Evolutionary conservation across 1,140 invertebrate species (phyloP).

Genomic region (Conopomorpha cramerella): DNA sequence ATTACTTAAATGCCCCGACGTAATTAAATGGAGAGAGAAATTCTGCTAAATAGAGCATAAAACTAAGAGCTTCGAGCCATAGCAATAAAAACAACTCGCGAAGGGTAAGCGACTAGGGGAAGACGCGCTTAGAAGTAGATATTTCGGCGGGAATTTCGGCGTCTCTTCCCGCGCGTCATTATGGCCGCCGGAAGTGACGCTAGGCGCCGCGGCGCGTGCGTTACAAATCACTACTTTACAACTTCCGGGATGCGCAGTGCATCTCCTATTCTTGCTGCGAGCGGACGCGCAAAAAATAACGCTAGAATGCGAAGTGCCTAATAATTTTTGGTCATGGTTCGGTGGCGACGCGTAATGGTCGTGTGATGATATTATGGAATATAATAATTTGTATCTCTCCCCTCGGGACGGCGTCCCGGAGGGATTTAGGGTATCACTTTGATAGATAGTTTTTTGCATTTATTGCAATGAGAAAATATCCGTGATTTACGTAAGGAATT

Average conservation of each 20-base stretch:
- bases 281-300: conserved; percentile 35
- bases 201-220: conserved; percentile 52
- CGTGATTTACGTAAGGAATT: background rate
- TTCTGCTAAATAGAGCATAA: conserved; percentile 40
- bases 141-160: conserved; percentile 20
- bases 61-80: conserved; percentile 23
- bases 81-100: conserved; percentile 18
- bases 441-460: conserved; percentile 2
- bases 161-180: conserved; percentile 25
- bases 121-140: conserved; percentile 13
- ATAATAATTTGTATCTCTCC: conserved; percentile 47
- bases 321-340: conserved; percentile 42
- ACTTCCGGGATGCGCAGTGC: conserved; percentile 40
- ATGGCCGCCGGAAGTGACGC: conserved; percentile 38
- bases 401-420: conserved; percentile 1
- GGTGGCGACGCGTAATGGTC: conserved; percentile 29
- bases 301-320: conserved; percentile 29
- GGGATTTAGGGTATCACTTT: conserved; percentile 4
- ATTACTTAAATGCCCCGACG: conserved; percentile 10
- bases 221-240: conserved; percentile 59
- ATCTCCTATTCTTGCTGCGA: conserved; percentile 15
- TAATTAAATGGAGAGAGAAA: conserved; percentile 32
- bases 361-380: conserved; percentile 46
- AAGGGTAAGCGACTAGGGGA: conserved; percentile 7
- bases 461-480: background rate